These are phyloP conservation scores for Cerceris rybyensis DNA, from an alignment of 2,888 invertebrate species.

Conservation along the genomic window DNA sequence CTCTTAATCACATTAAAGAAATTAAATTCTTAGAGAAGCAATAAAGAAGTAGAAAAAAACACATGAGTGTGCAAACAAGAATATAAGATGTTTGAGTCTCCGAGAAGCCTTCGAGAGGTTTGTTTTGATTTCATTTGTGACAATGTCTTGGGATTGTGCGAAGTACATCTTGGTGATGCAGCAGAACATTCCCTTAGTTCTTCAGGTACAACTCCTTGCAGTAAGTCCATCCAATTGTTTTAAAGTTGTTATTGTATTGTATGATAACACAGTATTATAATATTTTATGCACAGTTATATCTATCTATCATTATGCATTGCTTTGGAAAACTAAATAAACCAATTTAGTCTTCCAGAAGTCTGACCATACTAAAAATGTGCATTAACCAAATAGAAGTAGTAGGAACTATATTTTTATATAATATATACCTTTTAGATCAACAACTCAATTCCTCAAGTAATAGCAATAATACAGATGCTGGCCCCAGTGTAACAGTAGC, in stretches of 20 bases:
- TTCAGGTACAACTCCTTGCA: conserved; percentile 26
- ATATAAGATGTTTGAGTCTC: conserved; percentile 85
- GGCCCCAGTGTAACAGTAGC: conserved; percentile 22
- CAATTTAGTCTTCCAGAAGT: too few relatives aligned
- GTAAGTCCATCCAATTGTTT: conserved; percentile 48
- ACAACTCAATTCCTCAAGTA: conserved; percentile 24
- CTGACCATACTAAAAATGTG: not conserved
- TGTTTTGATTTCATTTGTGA: conserved; percentile 87
- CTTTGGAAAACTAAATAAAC: too few relatives aligned
- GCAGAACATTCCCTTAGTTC: conserved; percentile 54
- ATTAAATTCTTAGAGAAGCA: conserved; percentile 14
- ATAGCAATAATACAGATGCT: conserved; percentile 39
- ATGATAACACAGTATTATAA: not conserved
- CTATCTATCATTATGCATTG: too few relatives aligned
- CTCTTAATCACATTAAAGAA: conserved; percentile 18
- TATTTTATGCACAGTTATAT: not conserved
- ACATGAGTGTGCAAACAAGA: conserved; percentile 38
- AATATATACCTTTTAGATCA: conserved; percentile 45
- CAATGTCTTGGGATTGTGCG: conserved; percentile 84
- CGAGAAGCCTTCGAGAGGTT: conserved; percentile 85
- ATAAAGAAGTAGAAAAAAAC: conserved; percentile 16
- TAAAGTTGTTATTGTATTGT: not conserved
- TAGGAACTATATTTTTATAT: conserved; percentile 9
- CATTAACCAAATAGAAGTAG: not conserved
- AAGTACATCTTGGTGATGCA: conserved; percentile 77